Evolutionary conservation across 2,888 invertebrate species (phyloP), one percentile per base, ranked within the genome.

Genomic region (Epinotia demarniana): DNA sequence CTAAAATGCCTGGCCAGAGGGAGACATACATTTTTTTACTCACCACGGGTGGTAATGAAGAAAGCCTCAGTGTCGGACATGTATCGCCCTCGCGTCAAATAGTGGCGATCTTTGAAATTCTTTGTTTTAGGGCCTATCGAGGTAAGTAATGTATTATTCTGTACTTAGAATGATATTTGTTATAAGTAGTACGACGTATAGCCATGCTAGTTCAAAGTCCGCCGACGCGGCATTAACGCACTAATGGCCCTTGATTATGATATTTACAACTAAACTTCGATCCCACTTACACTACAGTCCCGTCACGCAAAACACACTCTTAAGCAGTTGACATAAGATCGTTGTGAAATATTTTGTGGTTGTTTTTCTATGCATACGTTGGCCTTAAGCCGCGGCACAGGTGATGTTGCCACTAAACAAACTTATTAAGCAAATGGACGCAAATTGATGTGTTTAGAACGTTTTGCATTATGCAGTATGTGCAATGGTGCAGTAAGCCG

Each of bases 181-280:
- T 46, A 23, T 19, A 27, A 2, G 23, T 27, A 23, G 23, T 23
- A 12, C 58, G 68, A 69, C 69, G 60, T 60, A 60, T 27, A 27
- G 33, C 27, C 63, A 91, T 83, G 83, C 84, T 81, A 80, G 85
- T 81, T 89, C 90, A 90, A 90, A 90, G 89, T 88, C 85, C 84
- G 88, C 91, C 92, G 89, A 90, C 92, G 86, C 89, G 87, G 87
- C 90, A 90, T 92, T 90, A 91, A 85, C 88, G 81, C 85, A 81
- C 90, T 93, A 93, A 93, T 92, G 91, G 93, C 85, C 86, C 89
- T 87, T 90, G 91, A 93, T 93, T 93, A 93, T 93, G 92, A 93
- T 93, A 92, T 93, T 93, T 92, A 92, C 92, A 86, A 87, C 90
- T 88, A 86, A 88, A 90, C 69, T 84, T 89, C 88, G 84, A 87